Conservation (phyloP, 2,888 invertebrate species). For the Rhagonycha lutea region DNA sequence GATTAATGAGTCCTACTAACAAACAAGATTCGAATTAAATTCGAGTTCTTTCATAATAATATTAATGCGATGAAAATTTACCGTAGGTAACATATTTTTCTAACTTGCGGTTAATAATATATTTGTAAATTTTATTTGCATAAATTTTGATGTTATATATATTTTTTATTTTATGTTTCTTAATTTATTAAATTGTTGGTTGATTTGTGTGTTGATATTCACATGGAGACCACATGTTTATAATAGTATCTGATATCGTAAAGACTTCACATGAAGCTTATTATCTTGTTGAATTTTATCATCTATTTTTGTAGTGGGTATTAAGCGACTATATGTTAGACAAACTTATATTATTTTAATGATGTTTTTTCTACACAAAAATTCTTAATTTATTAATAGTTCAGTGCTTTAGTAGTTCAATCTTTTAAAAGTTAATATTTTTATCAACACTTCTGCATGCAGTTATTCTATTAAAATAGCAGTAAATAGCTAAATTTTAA, state of each 20-base stretch:
- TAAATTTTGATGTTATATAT: neutral
- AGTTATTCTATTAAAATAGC: neutral
- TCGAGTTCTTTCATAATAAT: constrained; percentile 37
- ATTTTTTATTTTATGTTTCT: constrained; percentile 1
- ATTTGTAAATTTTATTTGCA: constrained; percentile 2
- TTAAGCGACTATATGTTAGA: neutral
- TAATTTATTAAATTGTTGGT: constrained; percentile 7
- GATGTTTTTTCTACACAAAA: neutral
- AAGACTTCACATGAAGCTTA: constrained; percentile 19
- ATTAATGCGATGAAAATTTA: constrained; percentile 35
- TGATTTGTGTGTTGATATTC: constrained; percentile 14
- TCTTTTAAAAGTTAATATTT: neutral
- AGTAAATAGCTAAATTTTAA: neutral
- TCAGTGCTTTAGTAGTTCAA: neutral
- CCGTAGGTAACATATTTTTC: constrained; percentile 4
- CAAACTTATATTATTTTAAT: neutral
- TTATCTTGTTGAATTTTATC: constrained; percentile 17
- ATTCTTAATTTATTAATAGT: neutral
- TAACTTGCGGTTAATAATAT: constrained; percentile 5
- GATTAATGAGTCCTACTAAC: constrained; percentile 34
- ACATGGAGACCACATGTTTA: constrained; percentile 23
- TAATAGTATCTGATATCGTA: constrained; percentile 23
- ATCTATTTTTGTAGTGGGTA: constrained; percentile 18
- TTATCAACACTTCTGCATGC: neutral
- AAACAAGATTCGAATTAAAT: constrained; percentile 38